These are phyloP conservation scores for Clarias macrocephalus DNA, from an alignment of 2,113 vertebrate species.

Conservation along the genomic window DNA sequence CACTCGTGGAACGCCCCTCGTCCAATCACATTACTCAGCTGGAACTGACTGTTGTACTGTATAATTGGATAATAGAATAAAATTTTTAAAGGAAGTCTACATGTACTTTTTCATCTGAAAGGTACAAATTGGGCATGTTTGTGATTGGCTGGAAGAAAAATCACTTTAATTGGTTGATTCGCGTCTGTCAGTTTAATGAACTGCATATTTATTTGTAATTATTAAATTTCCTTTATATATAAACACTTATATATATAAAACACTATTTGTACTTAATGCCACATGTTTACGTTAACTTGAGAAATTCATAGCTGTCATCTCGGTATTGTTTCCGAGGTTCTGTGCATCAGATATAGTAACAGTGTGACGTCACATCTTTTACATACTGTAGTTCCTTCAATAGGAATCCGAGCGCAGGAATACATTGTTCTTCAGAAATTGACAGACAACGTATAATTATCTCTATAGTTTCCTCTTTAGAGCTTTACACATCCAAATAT, in stretches of 20 bases:
- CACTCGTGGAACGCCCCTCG: too few species aligned
- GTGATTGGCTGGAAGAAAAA: neutral
- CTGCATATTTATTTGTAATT: neutral
- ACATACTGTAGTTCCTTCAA: neutral
- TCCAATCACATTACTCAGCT: too few species aligned
- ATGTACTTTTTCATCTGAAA: neutral
- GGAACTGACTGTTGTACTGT: neutral
- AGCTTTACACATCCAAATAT: neutral
- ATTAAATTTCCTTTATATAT: neutral
- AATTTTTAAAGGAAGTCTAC: too few species aligned
- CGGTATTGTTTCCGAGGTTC: neutral
- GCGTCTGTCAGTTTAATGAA: neutral
- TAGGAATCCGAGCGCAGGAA: neutral
- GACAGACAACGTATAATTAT: neutral
- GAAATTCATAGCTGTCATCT: neutral
- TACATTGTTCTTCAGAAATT: neutral
- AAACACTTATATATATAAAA: too few species aligned
- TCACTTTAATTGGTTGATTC: neutral
- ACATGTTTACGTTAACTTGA: neutral
- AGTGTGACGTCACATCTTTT: neutral
- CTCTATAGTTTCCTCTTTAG: slow-evolving; percentile 1
- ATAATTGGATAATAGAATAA: neutral
- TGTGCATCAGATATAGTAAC: neutral
- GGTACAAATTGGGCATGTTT: neutral
- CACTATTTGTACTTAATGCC: neutral